These are phyloP conservation scores for Brachirus orientalis DNA, from an alignment of 2,113 vertebrate species.

Conservation along the genomic window DNA sequence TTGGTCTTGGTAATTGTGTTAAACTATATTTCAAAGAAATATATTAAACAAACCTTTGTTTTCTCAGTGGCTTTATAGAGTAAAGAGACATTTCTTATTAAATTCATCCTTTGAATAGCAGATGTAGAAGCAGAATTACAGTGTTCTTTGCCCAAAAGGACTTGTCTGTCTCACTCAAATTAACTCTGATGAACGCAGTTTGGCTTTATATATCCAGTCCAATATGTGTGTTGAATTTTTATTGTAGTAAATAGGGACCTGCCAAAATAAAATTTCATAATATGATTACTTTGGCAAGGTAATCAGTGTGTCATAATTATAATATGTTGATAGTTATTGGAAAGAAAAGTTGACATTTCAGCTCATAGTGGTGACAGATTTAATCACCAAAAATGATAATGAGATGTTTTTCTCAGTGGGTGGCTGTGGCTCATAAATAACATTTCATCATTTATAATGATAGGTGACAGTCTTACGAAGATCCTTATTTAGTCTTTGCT, in stretches of 20 bases:
- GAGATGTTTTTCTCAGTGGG: background rate
- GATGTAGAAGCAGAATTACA: background rate
- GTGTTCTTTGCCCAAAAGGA: constrained; percentile 10
- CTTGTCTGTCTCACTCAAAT: constrained; percentile 8
- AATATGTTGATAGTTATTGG: constrained; percentile 2
- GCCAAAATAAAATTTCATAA: background rate
- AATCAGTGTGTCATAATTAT: background rate
- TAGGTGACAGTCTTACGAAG: constrained; percentile 12
- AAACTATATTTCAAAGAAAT: no score
- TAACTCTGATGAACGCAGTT: constrained; percentile 16
- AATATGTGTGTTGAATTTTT: constrained; percentile 4
- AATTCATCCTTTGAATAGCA: background rate
- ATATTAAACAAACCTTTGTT: background rate
- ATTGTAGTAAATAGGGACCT: constrained; percentile 1
- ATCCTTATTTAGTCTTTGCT: constrained; percentile 22
- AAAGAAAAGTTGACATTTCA: background rate
- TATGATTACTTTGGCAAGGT: constrained; percentile 6
- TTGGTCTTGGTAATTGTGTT: constrained; percentile 5
- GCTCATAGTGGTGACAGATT: background rate
- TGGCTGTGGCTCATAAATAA: background rate
- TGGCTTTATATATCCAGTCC: background rate
- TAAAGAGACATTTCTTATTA: constrained; percentile 9
- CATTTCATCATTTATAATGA: background rate
- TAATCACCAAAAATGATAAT: background rate
- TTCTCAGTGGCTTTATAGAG: constrained; percentile 6